Evolutionary conservation across 2,113 vertebrate species (phyloP).

Genomic region (Saccopteryx bilineata): DNA sequence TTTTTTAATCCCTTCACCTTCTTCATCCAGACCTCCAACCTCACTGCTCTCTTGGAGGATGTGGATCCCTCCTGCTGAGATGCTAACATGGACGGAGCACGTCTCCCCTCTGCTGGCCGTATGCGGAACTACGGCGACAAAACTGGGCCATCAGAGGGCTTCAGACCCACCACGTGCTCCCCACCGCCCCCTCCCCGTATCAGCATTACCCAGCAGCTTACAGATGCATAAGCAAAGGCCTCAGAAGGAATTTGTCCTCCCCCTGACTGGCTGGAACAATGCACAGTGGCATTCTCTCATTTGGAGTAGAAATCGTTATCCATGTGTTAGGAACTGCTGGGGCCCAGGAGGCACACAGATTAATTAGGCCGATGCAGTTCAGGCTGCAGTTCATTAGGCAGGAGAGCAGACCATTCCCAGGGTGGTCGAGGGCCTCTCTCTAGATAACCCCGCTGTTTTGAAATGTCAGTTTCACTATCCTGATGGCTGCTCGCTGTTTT

Average conservation of each 20-base stretch:
- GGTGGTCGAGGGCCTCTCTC: background rate
- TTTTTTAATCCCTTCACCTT: background rate
- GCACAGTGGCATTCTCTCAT: background rate
- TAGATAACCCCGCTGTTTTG: background rate
- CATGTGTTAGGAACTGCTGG: background rate
- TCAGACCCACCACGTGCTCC: background rate
- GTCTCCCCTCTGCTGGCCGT: constrained; percentile 64
- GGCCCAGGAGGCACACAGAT: background rate
- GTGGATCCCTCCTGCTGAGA: background rate
- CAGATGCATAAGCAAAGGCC: background rate
- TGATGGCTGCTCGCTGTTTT: background rate
- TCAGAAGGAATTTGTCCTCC: background rate
- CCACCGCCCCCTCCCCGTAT: background rate
- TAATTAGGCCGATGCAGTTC: background rate
- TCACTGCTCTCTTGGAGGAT: background rate
- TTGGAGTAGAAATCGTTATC: background rate
- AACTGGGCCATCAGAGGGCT: background rate
- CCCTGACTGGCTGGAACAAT: background rate
- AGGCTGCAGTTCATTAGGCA: background rate
- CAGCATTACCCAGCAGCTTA: background rate
- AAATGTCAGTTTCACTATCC: background rate
- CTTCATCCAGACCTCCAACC: background rate
- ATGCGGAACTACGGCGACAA: background rate
- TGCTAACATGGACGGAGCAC: background rate
- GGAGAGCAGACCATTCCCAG: background rate